A percentile compares a stretch with the other conserved stretches of the same genome.
Evolutionary conservation across 2,888 invertebrate genomes (phyloP).

Genomic region (Caenorhabditis sp.): DNA sequence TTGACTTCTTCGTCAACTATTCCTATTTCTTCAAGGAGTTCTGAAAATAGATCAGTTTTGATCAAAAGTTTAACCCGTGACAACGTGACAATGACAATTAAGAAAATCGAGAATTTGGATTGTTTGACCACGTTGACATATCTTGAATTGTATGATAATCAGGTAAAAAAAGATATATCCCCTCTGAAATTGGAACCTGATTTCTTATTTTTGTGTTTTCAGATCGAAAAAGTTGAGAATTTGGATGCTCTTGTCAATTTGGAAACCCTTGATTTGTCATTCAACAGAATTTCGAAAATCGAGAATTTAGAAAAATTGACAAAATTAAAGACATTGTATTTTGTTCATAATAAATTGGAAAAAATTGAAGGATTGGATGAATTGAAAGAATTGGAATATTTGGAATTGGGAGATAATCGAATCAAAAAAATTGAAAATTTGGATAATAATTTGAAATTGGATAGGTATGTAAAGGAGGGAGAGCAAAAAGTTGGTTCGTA

Average conservation of each 20-base stretch:
- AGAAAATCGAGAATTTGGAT: no score
- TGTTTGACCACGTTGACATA: no score
- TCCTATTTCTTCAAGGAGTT: no score
- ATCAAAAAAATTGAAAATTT: conserved; percentile 77
- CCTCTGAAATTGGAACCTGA: not conserved
- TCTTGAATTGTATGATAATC: conserved; percentile 95
- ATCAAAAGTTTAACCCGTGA: no score
- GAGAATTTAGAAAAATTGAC: no score
- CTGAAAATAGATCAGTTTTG: no score
- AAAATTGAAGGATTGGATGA: conserved; percentile 72
- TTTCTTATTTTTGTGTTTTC: not conserved
- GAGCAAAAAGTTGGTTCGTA: no score
- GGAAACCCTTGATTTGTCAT: no score
- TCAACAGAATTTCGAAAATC: no score
- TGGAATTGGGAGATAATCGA: conserved; percentile 93
- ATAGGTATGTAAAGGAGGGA: conserved; percentile 12
- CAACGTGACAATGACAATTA: no score
- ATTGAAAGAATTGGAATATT: conserved; percentile 80
- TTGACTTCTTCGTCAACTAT: no score
- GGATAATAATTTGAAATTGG: conserved; percentile 38
- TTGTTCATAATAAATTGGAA: conserved; percentile 75
- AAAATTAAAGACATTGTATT: no score
- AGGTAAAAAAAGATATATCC: conserved; percentile 77
- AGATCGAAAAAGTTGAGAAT: conserved; percentile 78
- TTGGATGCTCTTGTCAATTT: conserved; percentile 60